These are phyloP conservation scores for Margaritifera margaritifera DNA, from an alignment of 2,888 invertebrate species.

Conservation along the genomic window DNA sequence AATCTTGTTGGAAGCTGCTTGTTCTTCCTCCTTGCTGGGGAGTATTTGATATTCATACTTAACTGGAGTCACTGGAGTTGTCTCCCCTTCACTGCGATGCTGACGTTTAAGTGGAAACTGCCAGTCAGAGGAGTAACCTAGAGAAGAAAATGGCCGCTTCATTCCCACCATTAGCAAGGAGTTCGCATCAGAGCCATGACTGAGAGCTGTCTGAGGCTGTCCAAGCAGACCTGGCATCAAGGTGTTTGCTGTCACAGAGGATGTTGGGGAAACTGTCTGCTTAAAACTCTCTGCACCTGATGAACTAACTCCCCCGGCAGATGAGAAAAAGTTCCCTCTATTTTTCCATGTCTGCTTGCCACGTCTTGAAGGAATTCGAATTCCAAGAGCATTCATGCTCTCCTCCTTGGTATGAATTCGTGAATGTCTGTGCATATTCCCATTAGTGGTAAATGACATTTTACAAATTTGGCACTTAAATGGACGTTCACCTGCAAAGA, in stretches of 20 bases:
- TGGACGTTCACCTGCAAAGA: constrained; percentile 80
- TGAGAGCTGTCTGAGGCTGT: too few species aligned
- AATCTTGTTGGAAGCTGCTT: not conserved
- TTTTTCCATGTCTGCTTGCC: constrained; percentile 39
- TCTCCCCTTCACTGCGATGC: constrained; percentile 10
- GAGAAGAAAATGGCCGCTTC: constrained; percentile 40
- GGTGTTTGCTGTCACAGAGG: too few species aligned
- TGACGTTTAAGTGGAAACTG: constrained; percentile 33
- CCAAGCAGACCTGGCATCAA: too few species aligned
- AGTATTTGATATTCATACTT: constrained; percentile 18
- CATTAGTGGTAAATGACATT: constrained; percentile 88
- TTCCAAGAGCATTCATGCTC: constrained; percentile 35
- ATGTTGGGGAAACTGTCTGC: too few species aligned
- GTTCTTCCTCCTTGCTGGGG: constrained; percentile 13
- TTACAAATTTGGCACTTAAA: constrained; percentile 86
- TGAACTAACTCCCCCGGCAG: too few species aligned
- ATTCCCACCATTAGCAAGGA: constrained; percentile 25
- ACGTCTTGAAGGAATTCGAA: constrained; percentile 24
- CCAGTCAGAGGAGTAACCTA: constrained; percentile 34
- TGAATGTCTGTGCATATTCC: constrained; percentile 89
- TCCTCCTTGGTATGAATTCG: constrained; percentile 78
- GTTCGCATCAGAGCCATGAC: not conserved
- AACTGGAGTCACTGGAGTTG: constrained; percentile 6
- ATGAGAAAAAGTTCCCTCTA: constrained; percentile 12
- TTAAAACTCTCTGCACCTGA: too few species aligned